Evolutionary conservation across 1,140 invertebrate genomes (phyloP), one percentile per base, ranked within the genome.

Genomic region (Danaus plexippus): DNA sequence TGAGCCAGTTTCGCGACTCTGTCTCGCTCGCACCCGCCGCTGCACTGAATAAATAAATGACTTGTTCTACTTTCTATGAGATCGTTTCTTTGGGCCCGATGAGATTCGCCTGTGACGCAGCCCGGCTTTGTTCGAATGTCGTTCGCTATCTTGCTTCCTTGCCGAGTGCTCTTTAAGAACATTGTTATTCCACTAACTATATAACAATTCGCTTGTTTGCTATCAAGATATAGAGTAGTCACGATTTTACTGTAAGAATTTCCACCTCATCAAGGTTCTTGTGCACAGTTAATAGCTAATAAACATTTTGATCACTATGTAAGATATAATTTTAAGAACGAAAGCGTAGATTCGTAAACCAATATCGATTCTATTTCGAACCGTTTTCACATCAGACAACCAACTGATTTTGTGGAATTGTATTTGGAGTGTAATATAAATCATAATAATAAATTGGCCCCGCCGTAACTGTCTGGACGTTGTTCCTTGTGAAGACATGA

Each of bases 51-150:
- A 85, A 85, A 84, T 85, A 87, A 87, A 85, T 80, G 75, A 86
- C 60, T 83, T 82, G 81, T 74, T 85, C 83, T 79, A 87, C 83
- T 87, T 87, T 87, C 83, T 84, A 85, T 87, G 78, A 84, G 80
- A 85, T 87, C 71, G 76, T 83, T 85, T 84, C 81, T 85, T 80
- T 83, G 76, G 74, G 75, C 68, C 58, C 70, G 71, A 77, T 76
- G 73, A 73, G 71, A 71, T 69, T 62, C 54, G 68, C 67, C 63
- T 69, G 66, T 73, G 68, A 72, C 64, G 66, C 61, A 62, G 64
- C 51, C 57, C 63, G 50, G 67, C 63, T 67, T 75, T 71, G 64
- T 70, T 63, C 59, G 54, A 50, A 47, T 61, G 55, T 53, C 66
- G 64, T 43, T 53, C 63, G 61, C 61, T 63, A 63, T 69, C 67